Base-by-base conservation (phyloP, 2,113 vertebrate species). In the Sphaerodactylus townsendi region DNA sequence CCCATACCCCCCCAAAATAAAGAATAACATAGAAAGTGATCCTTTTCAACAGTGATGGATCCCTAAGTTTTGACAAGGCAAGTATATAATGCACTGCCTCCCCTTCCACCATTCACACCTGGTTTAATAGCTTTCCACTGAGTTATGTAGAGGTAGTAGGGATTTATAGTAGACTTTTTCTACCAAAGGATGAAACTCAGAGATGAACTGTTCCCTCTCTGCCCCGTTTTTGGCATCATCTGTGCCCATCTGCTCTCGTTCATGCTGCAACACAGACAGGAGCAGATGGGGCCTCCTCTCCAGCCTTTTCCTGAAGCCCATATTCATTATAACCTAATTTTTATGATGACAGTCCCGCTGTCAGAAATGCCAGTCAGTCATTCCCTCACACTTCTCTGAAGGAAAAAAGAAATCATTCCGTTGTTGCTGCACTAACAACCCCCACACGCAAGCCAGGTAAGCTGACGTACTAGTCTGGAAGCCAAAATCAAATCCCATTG, bases 261-360 rank as follows among this genome's bases (percentile, higher is more conserved):
- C 79, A 79, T 79, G 69, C 82, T 80, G 44, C 75, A 85, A 78
- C 93, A 93, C 92, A 92, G 87, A 89, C 69, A 83, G 56, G 85
- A 95, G 82, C 93, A 95, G 92, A 93, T 93, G 92, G 90, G 87
- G 80, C 75, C 83, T 84, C 83, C 82, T 88, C 91, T 71, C 44
- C 62, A 90, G 65, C 82, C 86, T 80, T 92, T 82, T 92, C 84
- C 84, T 85, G 86, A 91, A 93, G 81, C 89, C 89, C 89, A 84
- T 89, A 89, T 93, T 90, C 89, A 85, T 93, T 92, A 89, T 86
- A 93, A 88, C 53, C 86, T 92, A 83, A 92, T 93, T 93, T 92
- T 92, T 79, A 84, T 89, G 91, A 92, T 90, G 0, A 88, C 88
- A 92, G 86, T 76, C 77, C 90, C 88, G 73, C 74, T 92, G 81